Conservation (phyloP, 2,113 vertebrate species). For the Nanorana parkeri region DNA sequence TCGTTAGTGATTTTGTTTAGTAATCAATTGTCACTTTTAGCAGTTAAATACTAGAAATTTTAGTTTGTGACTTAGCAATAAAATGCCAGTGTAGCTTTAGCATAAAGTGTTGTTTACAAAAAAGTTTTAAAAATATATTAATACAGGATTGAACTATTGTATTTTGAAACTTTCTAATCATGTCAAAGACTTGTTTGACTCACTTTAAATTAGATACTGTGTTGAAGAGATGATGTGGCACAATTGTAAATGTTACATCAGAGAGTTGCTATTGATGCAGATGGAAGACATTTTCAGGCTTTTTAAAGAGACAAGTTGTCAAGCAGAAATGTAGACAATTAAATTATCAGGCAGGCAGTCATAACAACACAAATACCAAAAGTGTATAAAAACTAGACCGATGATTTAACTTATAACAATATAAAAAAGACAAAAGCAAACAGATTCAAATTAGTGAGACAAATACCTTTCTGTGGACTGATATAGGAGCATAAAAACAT, state of each 20-base stretch:
- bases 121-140: too few species aligned
- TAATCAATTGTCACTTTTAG: too few species aligned
- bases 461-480: background rate
- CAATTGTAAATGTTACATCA: slow-evolving; percentile 1
- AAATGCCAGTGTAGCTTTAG: too few species aligned
- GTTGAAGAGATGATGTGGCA: background rate
- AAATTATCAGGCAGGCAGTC: slow-evolving; percentile 27
- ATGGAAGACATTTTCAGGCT: slow-evolving; percentile 28
- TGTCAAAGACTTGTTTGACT: background rate
- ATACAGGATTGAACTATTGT: background rate
- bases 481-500: background rate
- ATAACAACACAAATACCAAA: slow-evolving; percentile 19
- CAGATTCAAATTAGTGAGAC: background rate
- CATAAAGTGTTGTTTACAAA: too few species aligned
- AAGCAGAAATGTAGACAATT: slow-evolving; percentile 33
- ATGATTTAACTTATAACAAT: slow-evolving; percentile 15
- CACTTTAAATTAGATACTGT: background rate
- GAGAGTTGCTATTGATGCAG: slow-evolving; percentile 6
- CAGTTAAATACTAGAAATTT: too few species aligned
- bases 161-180: background rate
- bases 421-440: background rate
- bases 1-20: too few species aligned
- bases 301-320: slow-evolving; percentile 21
- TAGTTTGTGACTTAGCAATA: too few species aligned
- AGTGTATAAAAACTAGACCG: background rate